Conservation (phyloP, 2,888 invertebrate species). For the Aphelenchoides bicaudatus region DNA sequence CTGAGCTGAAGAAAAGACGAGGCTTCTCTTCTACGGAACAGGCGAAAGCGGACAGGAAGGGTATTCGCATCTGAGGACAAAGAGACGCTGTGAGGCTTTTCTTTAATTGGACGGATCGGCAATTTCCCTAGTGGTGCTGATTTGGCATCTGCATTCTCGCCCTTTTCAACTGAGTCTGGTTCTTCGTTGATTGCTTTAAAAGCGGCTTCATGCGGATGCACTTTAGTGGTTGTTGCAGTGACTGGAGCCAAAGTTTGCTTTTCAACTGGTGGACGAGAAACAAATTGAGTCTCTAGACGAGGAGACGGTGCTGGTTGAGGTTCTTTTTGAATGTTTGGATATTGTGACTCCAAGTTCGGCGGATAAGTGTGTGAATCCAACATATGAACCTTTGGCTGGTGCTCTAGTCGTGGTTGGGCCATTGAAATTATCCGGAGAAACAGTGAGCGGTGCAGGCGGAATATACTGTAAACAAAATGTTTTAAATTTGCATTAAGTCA, state of each 20-base stretch:
- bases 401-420: neutral
- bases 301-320: neutral
- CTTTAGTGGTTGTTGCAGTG: neutral
- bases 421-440: neutral
- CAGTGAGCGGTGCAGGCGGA: constrained; percentile 3
- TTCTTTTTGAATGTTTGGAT: neutral
- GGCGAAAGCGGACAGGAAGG: too few relatives aligned
- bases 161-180: neutral
- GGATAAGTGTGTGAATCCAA: constrained; percentile 11
- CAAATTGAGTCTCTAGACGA: neutral
- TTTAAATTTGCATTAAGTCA: too few relatives aligned
- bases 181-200: neutral
- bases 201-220: neutral
- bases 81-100: too few relatives aligned
- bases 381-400: too few relatives aligned
- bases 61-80: too few relatives aligned
- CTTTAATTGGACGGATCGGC: too few relatives aligned
- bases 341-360: constrained; percentile 1
- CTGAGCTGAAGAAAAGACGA: too few relatives aligned
- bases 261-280: neutral
- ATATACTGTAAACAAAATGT: too few relatives aligned
- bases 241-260: too few relatives aligned
- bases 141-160: too few relatives aligned
- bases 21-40: too few relatives aligned
- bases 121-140: too few relatives aligned